Percentiles rank a stretch among this genome's conserved stretches.
Conservation (phyloP, 2,888 invertebrate genomes). For the Nebria salina region DNA sequence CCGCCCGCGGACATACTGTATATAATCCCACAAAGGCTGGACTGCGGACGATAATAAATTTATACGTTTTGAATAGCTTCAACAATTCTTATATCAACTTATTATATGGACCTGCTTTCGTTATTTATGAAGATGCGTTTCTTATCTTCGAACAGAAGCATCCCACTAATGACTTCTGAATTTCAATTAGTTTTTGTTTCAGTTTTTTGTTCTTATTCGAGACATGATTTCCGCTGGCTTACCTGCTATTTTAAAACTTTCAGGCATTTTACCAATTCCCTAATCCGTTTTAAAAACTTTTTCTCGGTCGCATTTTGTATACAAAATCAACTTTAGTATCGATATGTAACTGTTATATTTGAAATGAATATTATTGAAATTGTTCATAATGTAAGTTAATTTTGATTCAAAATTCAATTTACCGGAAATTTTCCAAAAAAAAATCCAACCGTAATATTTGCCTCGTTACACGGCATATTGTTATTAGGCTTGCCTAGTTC, state of each 20-base stretch:
- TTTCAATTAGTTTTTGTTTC: neutral
- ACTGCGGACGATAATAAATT: neutral
- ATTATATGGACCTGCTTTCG: neutral
- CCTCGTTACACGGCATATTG: neutral
- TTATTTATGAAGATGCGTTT: neutral
- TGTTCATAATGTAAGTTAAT: neutral
- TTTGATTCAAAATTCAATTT: neutral
- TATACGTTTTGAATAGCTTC: conserved; percentile 1
- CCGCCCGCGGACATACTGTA: neutral
- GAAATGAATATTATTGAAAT: neutral
- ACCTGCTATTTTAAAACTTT: neutral
- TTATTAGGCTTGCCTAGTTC: neutral
- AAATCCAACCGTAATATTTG: neutral
- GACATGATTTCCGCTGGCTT: neutral
- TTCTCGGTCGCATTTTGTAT: neutral
- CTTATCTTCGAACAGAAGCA: neutral
- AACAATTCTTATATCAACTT: neutral
- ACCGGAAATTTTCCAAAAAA: neutral
- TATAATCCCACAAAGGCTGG: neutral
- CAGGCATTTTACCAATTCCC: no score
- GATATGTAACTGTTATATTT: neutral
- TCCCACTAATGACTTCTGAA: neutral
- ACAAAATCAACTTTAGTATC: neutral
- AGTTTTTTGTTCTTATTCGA: neutral
- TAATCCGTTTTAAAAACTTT: no score